Percentiles rank a stretch among this genome's conserved stretches.
Conservation (phyloP, 2,888 invertebrate species). For the Temnothorax ravouxi region DNA sequence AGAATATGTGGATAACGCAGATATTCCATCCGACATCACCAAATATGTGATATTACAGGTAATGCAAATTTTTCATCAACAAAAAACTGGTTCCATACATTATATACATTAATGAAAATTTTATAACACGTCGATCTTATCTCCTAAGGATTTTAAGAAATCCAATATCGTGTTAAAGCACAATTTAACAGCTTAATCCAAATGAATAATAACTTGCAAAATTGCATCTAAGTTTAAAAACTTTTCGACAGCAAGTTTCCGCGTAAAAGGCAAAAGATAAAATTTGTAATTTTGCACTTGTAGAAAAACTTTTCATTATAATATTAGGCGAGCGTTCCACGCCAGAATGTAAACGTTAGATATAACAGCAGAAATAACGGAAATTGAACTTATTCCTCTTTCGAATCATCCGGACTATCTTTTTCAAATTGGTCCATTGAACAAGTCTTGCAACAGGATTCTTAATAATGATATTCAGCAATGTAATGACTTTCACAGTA, state of each 20-base stretch:
- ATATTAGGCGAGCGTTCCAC: conserved; percentile 39
- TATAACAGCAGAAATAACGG: conserved; percentile 34
- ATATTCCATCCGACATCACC: neutral
- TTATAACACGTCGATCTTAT: neutral
- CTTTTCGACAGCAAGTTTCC: conserved; percentile 10
- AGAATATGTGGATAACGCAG: conserved; percentile 33
- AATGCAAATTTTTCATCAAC: neutral
- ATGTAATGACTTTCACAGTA: neutral
- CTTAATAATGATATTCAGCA: conserved; percentile 15
- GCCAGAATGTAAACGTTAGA: conserved; percentile 29
- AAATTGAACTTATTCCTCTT: conserved; percentile 56
- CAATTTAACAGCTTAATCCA: conserved; percentile 27
- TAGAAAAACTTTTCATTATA: conserved; percentile 47
- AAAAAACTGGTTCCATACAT: neutral
- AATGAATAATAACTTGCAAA: conserved; percentile 33
- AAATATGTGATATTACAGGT: conserved; percentile 36
- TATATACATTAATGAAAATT: neutral
- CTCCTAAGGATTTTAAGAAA: neutral
- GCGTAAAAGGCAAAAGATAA: conserved; percentile 29
- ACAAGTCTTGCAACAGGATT: conserved; percentile 15
- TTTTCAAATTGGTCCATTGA: conserved; percentile 24
- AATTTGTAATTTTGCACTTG: conserved; percentile 33
- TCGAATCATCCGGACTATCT: neutral
- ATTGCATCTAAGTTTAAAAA: conserved; percentile 27
- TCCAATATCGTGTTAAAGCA: neutral